Evolutionary conservation across 1,140 invertebrate genomes (phyloP).

Genomic region (Polypedilum pembai): DNA sequence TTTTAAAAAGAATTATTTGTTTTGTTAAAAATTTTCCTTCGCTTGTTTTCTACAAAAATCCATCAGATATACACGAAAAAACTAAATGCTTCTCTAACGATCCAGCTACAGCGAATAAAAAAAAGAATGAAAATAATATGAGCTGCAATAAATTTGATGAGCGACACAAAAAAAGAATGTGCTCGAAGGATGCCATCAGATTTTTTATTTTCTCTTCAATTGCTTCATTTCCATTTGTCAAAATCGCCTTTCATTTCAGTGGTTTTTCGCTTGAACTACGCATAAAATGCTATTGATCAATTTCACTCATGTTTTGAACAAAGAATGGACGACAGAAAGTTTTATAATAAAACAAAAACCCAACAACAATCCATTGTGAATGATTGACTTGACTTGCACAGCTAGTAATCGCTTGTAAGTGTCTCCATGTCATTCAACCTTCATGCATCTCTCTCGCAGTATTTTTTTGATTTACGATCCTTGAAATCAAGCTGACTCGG

Average conservation of each 20-base stretch:
- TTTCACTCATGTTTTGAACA: background rate
- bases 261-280: background rate
- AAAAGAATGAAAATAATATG: background rate
- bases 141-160: constrained; percentile 15
- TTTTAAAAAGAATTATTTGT: no score
- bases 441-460: background rate
- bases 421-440: background rate
- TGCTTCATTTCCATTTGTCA: constrained; percentile 6
- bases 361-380: background rate
- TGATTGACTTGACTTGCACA: background rate
- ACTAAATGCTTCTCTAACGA: background rate
- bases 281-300: background rate
- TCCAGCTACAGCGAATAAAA: background rate
- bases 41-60: background rate
- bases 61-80: background rate
- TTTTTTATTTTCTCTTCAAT: background rate
- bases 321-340: background rate
- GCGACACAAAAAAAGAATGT: background rate
- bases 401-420: background rate
- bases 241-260: background rate
- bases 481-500: background rate
- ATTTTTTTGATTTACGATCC: background rate
- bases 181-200: background rate
- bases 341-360: background rate
- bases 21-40: no score